Evolutionary conservation across 2,888 invertebrate genomes (phyloP).

Genomic region (Nineta flava): DNA sequence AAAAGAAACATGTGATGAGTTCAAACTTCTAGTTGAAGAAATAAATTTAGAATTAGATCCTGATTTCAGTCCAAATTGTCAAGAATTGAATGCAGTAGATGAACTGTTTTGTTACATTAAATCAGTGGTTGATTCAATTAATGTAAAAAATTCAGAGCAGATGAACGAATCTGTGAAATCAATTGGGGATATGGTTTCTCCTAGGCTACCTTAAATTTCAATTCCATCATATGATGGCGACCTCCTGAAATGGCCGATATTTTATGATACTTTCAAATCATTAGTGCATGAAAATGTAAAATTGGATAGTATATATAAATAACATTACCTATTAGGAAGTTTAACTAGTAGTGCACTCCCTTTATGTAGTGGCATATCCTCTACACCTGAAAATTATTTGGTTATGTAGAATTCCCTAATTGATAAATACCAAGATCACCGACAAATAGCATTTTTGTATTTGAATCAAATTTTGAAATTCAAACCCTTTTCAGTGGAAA

Average conservation of each 20-base stretch:
- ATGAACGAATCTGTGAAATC: background rate
- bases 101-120: background rate
- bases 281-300: too few relatives aligned
- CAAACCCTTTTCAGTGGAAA: too few relatives aligned
- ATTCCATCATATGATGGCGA: background rate
- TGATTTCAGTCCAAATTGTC: too few relatives aligned
- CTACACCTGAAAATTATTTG: background rate
- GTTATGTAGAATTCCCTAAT: background rate
- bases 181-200: background rate
- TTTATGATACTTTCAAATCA: constrained; percentile 7
- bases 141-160: background rate
- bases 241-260: constrained; percentile 2
- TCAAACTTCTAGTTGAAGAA: too few relatives aligned
- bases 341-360: constrained; percentile 5
- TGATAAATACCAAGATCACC: background rate
- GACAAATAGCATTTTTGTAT: background rate
- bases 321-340: too few relatives aligned
- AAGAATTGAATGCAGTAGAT: background rate
- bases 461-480: background rate
- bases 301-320: background rate
- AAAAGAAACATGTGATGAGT: too few relatives aligned
- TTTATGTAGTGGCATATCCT: constrained; percentile 1
- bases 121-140: background rate
- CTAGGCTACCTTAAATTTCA: constrained; percentile 3
- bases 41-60: too few relatives aligned